Evolutionary conservation across 92 coral and sea anemone species (phyloP), one percentile per base, ranked within the genome.

Genomic region (Diadumene lineata): DNA sequence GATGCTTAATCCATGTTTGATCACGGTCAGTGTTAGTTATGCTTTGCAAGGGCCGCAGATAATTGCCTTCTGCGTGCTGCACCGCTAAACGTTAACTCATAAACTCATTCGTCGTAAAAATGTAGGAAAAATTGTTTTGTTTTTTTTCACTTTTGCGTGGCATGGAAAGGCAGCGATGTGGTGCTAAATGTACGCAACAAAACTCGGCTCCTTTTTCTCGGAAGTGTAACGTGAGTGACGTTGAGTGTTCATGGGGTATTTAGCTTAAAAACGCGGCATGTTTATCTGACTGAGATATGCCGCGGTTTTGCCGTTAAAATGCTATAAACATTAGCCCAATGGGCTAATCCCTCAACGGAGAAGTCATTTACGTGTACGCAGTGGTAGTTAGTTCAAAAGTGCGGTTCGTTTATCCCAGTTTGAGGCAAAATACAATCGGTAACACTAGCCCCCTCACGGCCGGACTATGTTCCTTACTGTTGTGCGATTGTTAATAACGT

Each of bases 381-480:
- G 9, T n/a, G 21, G 77, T 27, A 33, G 57, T 38, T 51, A 46
- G 82, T 29, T 16, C 50, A 70, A 70, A 70, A 29, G 21, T 34
- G 76, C 76, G 76, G 51, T 29, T 70, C 76, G 57, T 70, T 70
- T 70, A 72, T 72, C 77, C 48, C 77, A 18, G 77, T 72, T 73
- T 71, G 81, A 74, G 81, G 81, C 74, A 77, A 77, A 51, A 44
- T 44, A 34, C 63, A 19, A 48, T 62, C 31, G 31, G 53, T 24
- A 56, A 66, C 22, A 55, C 69, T 51, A 16, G 16, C 24, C 82
- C 82, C 72, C 66, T 68, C 60, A 60, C 63, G 72, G 70, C 63
- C 74, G 64, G 44, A 25, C 62, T 30, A n/a, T 53, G 38, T 48
- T 2, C 34, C 57, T 19, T 64, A 38, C 48, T 4, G 48, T 13